Evolutionary conservation across 2,113 vertebrate species (phyloP).

Genomic region (Motacilla tschutschensis): DNA sequence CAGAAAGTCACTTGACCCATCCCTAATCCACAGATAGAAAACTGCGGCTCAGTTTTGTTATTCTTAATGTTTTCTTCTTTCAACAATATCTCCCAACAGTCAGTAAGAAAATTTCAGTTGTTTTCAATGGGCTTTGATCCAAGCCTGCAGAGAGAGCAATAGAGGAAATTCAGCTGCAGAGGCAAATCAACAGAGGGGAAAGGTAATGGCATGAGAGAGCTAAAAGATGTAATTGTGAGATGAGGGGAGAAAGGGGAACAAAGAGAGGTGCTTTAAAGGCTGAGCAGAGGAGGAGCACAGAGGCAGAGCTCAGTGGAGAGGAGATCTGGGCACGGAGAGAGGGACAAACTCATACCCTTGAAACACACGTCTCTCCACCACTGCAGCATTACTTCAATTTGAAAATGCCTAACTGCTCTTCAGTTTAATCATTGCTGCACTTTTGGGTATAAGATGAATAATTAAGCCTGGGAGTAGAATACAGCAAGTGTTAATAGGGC

Average conservation of each 20-base stretch:
- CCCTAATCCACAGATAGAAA: background rate
- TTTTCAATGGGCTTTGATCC: conserved; percentile 31
- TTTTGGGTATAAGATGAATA: conserved; percentile 60
- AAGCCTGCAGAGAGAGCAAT: conserved; percentile 12
- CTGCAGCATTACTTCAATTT: conserved; percentile 13
- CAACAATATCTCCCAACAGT: background rate
- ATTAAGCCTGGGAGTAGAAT: conserved; percentile 63
- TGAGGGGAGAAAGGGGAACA: background rate
- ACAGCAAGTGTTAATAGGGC: conserved; percentile 52
- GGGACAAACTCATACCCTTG: conserved; percentile 32
- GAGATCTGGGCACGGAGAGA: background rate
- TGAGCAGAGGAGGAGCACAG: background rate
- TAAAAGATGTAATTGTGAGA: background rate
- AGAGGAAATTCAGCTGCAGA: conserved; percentile 23
- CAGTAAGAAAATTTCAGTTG: background rate
- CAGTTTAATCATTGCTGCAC: conserved; percentile 56
- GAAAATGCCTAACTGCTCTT: conserved; percentile 48
- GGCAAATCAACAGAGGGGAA: conserved; percentile 24
- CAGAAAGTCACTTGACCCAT: background rate
- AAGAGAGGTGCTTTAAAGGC: background rate
- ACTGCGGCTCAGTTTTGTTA: background rate
- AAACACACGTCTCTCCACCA: background rate
- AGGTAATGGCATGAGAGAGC: conserved; percentile 12
- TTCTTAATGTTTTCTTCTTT: background rate
- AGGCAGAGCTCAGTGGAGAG: background rate